Percentiles rank a stretch among this genome's conserved stretches.
Evolutionary conservation across 2,888 invertebrate species (phyloP).

Genomic region (Xestia rhomboidea): DNA sequence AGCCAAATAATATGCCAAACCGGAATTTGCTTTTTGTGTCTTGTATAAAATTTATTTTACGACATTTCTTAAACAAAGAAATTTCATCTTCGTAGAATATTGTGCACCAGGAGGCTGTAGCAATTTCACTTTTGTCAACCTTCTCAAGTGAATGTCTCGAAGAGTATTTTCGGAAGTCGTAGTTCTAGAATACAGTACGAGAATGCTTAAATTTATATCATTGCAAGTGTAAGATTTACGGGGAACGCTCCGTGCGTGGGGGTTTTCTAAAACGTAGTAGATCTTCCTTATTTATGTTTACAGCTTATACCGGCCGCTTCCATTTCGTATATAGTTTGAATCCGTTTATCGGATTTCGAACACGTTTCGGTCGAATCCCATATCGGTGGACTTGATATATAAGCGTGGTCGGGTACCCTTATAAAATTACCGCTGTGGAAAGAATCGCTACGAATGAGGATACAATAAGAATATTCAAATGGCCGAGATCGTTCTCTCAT

Average conservation of each 20-base stretch:
- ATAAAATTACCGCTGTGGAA: constrained; percentile 80
- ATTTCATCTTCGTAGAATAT: constrained; percentile 27
- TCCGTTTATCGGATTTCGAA: constrained; percentile 89
- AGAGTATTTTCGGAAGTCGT: constrained; percentile 67
- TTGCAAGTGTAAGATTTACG: constrained; percentile 86
- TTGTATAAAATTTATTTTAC: constrained; percentile 23
- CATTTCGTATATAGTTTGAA: constrained; percentile 87
- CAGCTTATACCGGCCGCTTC: constrained; percentile 87
- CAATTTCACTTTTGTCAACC: constrained; percentile 57
- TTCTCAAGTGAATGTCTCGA: constrained; percentile 44
- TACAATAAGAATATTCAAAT: constrained; percentile 78
- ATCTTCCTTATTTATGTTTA: constrained; percentile 90
- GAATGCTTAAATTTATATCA: constrained; percentile 84
- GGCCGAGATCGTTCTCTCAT: constrained; percentile 58
- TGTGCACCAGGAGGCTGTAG: constrained; percentile 11
- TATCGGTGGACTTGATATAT: constrained; percentile 87
- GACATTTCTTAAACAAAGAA: constrained; percentile 44
- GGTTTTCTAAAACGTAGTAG: constrained; percentile 88
- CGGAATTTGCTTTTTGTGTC: constrained; percentile 22
- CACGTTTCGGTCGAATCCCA: constrained; percentile 85
- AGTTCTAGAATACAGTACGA: constrained; percentile 60
- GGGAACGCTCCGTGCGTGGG: constrained; percentile 84
- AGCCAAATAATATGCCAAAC: constrained; percentile 51
- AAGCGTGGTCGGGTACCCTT: constrained; percentile 79
- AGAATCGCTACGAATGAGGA: constrained; percentile 77